Evolutionary conservation across 2,797 vertebrate species (phyloP), one percentile per base, ranked within the genome.

Genomic region (Dicrostonyx torquatus): DNA sequence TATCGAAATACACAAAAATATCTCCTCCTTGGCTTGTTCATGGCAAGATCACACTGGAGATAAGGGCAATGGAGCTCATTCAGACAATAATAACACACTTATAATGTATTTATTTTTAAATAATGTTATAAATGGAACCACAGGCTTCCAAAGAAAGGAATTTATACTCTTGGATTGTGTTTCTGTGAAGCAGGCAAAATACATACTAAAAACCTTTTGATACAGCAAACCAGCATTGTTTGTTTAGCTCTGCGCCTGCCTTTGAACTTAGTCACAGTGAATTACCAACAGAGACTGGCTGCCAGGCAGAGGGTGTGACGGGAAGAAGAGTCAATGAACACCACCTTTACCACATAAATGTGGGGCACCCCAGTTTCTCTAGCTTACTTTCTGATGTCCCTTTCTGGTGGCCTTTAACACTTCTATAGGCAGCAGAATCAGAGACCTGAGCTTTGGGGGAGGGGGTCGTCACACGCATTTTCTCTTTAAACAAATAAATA

Each of bases 61-160:
- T 93, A 95, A 8, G 72, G 10, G 73, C 64, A 76, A 84, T 72
- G 50, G 73, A 95, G n/a, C 48, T 92, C 86, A 22, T 91, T 94
- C 70, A 96, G 68, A 92, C 87, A 97, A 94, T 80, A 96, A 93
- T 58, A 96, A 96, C 26, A 96, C 48, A 95, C 87, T 84, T 95
- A 87, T 92, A 88, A 83, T 1, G 11, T 70, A 83, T 85, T 96
- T 96, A 86, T 89, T 94, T 96, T 97, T 88, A 93, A 95, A 84
- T 89, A 93, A 50, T 72, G 45, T 83, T 94, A 94, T 62, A 89
- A 92, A 92, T 93, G 87, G 70, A 95, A 92, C 89, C 80, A 87
- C 13, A 87, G 76, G 96, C 68, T 90, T 91, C 85, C 94, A 89
- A 89, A 88, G 77, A 82, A 97, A 94, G 75, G 58, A 86, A 95